Evolutionary conservation across 2,113 vertebrate species (phyloP).

Genomic region (Gulo gulo): DNA sequence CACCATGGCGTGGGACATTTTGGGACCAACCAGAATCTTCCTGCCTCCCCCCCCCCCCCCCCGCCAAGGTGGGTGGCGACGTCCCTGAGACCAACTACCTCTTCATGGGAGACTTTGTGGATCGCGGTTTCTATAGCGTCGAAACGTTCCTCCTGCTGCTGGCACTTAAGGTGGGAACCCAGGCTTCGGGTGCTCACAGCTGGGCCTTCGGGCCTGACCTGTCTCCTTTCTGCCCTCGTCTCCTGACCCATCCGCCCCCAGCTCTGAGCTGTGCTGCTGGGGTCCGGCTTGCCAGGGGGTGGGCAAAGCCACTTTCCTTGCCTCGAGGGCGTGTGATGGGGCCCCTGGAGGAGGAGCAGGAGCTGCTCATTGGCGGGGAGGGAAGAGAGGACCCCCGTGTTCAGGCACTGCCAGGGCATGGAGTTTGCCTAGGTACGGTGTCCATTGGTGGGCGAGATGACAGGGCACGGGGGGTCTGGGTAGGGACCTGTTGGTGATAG

Average conservation of each 20-base stretch:
- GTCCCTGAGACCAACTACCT: constrained; percentile 97
- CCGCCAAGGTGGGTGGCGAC: constrained; percentile 94
- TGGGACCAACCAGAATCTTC: neutral
- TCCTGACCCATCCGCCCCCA: neutral
- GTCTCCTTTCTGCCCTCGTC: neutral
- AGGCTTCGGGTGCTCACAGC: neutral
- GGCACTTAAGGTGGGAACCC: constrained; percentile 90
- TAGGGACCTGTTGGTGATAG: neutral
- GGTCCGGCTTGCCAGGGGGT: neutral
- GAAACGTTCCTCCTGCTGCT: constrained; percentile 95
- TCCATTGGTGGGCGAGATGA: neutral
- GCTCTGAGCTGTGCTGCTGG: neutral
- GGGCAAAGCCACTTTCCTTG: neutral
- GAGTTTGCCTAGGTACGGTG: neutral
- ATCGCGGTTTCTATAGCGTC: constrained; percentile 95
- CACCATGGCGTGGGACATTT: neutral
- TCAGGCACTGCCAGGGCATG: neutral
- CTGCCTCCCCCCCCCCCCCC: neutral
- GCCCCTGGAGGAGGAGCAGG: neutral
- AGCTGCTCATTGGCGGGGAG: neutral
- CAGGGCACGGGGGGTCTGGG: neutral
- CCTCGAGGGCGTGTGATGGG: neutral
- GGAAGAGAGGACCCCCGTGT: neutral
- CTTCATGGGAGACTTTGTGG: constrained; percentile 98
- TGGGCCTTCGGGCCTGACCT: neutral